A percentile compares a stretch with the other conserved stretches of the same genome.
These are phyloP conservation scores for Corbicula japonica DNA, from an alignment of 2,888 invertebrate genomes.

Conservation along the genomic window DNA sequence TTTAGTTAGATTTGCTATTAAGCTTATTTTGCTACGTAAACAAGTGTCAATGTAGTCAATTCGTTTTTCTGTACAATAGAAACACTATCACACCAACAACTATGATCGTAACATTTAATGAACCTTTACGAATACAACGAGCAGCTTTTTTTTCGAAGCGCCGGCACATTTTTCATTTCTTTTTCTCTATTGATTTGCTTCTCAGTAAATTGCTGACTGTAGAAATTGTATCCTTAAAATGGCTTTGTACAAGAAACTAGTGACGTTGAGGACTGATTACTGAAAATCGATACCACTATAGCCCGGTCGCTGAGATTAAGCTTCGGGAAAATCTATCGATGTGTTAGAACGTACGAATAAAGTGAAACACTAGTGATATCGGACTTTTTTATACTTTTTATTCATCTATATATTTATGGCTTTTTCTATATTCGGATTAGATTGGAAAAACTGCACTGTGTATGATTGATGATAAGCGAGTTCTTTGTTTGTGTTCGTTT, in stretches of 20 bases:
- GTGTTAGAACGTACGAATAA: conserved; percentile 18
- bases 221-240: conserved; percentile 47
- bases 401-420: conserved; percentile 9
- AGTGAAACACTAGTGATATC: conserved; percentile 19
- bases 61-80: too few relatives aligned
- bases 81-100: too few relatives aligned
- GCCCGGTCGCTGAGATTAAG: conserved; percentile 41
- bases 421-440: conserved; percentile 16
- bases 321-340: conserved; percentile 34
- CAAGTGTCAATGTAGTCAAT: too few relatives aligned
- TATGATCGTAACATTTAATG: too few relatives aligned
- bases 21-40: too few relatives aligned
- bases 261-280: conserved; percentile 33
- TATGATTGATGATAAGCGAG: too few relatives aligned
- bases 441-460: too few relatives aligned
- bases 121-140: too few relatives aligned
- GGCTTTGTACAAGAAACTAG: conserved; percentile 27
- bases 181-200: conserved; percentile 21
- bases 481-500: too few relatives aligned
- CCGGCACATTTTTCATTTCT: neutral
- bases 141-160: too few relatives aligned
- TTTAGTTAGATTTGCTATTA: too few relatives aligned
- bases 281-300: conserved; percentile 46
- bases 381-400: conserved; percentile 20
- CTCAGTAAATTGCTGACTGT: conserved; percentile 33